Evolutionary conservation across 2,113 vertebrate species (phyloP).

Genomic region (Gopherus flavomarginatus): DNA sequence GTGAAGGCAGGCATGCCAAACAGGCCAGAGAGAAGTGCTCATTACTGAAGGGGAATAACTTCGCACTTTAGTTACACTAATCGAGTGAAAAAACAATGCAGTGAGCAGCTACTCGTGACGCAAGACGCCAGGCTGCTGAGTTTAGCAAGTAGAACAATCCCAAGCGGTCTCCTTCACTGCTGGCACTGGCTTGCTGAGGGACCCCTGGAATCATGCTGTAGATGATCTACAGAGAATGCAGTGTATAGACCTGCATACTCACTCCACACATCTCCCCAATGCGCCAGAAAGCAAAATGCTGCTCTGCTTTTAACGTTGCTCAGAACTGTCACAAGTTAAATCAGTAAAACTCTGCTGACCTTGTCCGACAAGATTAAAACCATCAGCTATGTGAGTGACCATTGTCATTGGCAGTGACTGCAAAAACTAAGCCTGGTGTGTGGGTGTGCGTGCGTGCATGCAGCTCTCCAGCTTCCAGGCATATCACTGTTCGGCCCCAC

Average conservation of each 20-base stretch:
- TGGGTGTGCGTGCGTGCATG: background rate
- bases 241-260: background rate
- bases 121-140: background rate
- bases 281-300: background rate
- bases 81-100: background rate
- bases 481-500: background rate
- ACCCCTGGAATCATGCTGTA: background rate
- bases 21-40: background rate
- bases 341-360: too few species aligned
- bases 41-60: background rate
- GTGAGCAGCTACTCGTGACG: background rate
- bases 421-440: background rate
- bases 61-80: accelerated
- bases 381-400: background rate
- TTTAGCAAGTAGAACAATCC: background rate
- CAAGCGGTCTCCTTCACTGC: background rate
- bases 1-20: background rate
- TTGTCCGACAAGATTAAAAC: background rate
- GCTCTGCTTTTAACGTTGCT: background rate
- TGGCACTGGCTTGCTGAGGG: background rate
- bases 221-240: background rate
- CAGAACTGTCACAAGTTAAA: background rate
- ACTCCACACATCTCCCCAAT: background rate
- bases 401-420: background rate
- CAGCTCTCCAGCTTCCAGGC: background rate